phyloP scores from a whole-genome alignment of 2,888 invertebrate genomes.

The Drosophila cognata region DNA sequence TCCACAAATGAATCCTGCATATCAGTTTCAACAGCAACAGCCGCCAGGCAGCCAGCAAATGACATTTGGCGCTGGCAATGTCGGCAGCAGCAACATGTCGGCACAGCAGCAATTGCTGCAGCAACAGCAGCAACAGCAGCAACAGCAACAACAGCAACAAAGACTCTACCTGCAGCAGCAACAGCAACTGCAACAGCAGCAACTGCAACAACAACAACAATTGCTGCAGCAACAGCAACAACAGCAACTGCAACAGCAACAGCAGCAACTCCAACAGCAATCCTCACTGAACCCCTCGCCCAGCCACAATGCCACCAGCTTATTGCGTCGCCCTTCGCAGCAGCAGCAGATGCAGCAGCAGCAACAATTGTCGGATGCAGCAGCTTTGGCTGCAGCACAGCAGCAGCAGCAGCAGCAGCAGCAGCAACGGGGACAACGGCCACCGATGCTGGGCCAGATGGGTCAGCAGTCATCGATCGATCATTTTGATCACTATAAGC shows the following conservation, averaged over 20 bases:
- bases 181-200: slow-evolving; percentile 64
- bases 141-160: slow-evolving; percentile 50
- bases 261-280: slow-evolving; percentile 74
- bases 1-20: slow-evolving; percentile 83
- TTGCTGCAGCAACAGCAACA: slow-evolving; percentile 55
- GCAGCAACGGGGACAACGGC: slow-evolving; percentile 86
- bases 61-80: slow-evolving; percentile 45
- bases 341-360: slow-evolving; percentile 56
- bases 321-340: slow-evolving; percentile 78
- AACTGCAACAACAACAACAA: slow-evolving; percentile 51
- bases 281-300: slow-evolving; percentile 69
- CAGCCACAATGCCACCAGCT: slow-evolving; percentile 68
- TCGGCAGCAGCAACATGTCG: slow-evolving; percentile 57
- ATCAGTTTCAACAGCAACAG: slow-evolving; percentile 84
- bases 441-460: slow-evolving; percentile 85
- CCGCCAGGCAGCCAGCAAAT: slow-evolving; percentile 71
- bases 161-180: slow-evolving; percentile 60
- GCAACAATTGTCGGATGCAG: slow-evolving; percentile 83
- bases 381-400: slow-evolving; percentile 73
- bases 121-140: slow-evolving; percentile 57
- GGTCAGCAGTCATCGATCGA: slow-evolving; percentile 90
- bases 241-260: slow-evolving; percentile 37
- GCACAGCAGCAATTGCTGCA: slow-evolving; percentile 45
- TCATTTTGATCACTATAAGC: slow-evolving; percentile 97
- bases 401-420: slow-evolving; percentile 83